Conservation (phyloP, 2,888 invertebrate genomes). For the Stenodera caucasica region DNA sequence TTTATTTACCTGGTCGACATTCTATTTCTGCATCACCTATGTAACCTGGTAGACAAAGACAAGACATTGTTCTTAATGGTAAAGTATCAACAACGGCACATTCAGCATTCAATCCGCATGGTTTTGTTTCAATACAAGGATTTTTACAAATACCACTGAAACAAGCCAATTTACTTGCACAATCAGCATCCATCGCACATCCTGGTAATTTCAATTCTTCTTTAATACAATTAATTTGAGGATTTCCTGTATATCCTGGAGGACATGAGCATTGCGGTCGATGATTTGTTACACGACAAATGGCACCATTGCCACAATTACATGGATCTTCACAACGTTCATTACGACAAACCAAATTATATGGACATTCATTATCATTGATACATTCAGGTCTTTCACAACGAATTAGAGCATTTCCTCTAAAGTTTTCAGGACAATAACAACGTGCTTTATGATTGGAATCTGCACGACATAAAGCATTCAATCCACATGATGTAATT, state of each 20-base stretch:
- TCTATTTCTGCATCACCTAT: conserved; percentile 84
- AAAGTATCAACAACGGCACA: conserved; percentile 85
- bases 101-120: conserved; percentile 78
- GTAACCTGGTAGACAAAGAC: conserved; percentile 80
- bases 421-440: conserved; percentile 78
- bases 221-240: conserved; percentile 66
- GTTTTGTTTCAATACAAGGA: conserved; percentile 75
- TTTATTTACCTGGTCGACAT: conserved; percentile 72
- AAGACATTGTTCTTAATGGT: conserved; percentile 85
- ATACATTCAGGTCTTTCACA: conserved; percentile 81
- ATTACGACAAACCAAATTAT: conserved; percentile 75
- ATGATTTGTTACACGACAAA: conserved; percentile 78
- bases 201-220: conserved; percentile 62
- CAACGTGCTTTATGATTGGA: conserved; percentile 80
- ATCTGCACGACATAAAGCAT: conserved; percentile 77
- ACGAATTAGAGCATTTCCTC: conserved; percentile 77
- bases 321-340: conserved; percentile 84
- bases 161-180: conserved; percentile 83
- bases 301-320: conserved; percentile 75
- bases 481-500: conserved; percentile 76
- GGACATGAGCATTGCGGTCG: conserved; percentile 79
- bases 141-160: conserved; percentile 77
- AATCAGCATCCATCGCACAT: conserved; percentile 80
- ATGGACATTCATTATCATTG: conserved; percentile 74
- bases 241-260: conserved; percentile 79